These are phyloP conservation scores for Caenorhabditis afra DNA, from an alignment of 2,888 invertebrate genomes.

Conservation along the genomic window DNA sequence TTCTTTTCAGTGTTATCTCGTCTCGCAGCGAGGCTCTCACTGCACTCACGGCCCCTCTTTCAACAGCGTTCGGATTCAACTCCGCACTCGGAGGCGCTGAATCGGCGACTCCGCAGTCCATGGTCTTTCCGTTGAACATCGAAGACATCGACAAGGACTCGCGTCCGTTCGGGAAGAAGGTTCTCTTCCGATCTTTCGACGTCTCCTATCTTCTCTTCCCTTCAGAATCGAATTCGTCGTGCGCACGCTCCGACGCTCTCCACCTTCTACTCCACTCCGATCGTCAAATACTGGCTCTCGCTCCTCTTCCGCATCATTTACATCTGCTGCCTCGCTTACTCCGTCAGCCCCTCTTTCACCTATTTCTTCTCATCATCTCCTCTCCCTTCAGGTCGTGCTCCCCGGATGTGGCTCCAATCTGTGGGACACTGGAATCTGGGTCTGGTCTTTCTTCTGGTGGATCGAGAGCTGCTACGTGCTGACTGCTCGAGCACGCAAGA, in stretches of 20 bases:
- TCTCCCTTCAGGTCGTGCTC: slow-evolving; percentile 63
- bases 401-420: slow-evolving; percentile 81
- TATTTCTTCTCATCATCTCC: neutral
- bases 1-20: slow-evolving; percentile 64
- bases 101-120: slow-evolving; percentile 68
- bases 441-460: slow-evolving; percentile 79
- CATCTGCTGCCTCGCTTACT: slow-evolving; percentile 72
- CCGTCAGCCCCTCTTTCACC: slow-evolving; percentile 59
- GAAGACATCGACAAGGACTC: slow-evolving; percentile 62
- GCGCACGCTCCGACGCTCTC: slow-evolving; percentile 71
- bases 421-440: slow-evolving; percentile 81
- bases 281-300: slow-evolving; percentile 82
- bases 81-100: slow-evolving; percentile 57
- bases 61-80: slow-evolving; percentile 52
- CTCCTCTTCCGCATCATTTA: slow-evolving; percentile 79
- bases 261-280: slow-evolving; percentile 81
- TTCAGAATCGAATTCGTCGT: slow-evolving; percentile 59
- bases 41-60: slow-evolving; percentile 63
- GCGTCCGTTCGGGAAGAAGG: slow-evolving; percentile 45
- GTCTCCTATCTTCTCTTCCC: too few species aligned
- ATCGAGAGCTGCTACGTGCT: slow-evolving; percentile 72
- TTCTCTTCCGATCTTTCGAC: neutral
- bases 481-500: slow-evolving; percentile 52
- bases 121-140: slow-evolving; percentile 66
- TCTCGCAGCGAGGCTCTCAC: slow-evolving; percentile 67